Base-by-base conservation (phyloP, 2,888 invertebrate genomes). In the Melolontha melolontha region DNA sequence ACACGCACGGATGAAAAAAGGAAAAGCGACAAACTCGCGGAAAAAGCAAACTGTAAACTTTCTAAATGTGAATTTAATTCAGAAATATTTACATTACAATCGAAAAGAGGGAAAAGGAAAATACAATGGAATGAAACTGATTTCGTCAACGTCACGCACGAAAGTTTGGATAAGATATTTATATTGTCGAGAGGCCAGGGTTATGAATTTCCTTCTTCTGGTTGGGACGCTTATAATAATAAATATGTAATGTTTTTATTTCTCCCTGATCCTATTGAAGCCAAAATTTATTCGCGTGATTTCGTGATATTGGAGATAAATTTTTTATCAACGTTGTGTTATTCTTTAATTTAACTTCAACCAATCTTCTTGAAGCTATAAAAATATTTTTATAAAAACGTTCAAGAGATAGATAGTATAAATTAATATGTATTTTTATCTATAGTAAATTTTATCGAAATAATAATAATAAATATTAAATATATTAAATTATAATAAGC, bases 11-110 rank as follows among this genome's bases (percentile, higher is more conserved):
- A 62, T 1, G 27, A 62, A 62, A 62, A 49, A 47, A 34, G 34
- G 39, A 54, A 39, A 47, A 44, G 22, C 42, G 27, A 57, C 57
- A 42, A 62, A 47, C 39, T 62, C 47, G 59, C n/a, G 29, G 17
- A 14, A 49, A 59, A 47, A 47, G 59, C 47, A 62, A 62, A 47
- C 59, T 49, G 57, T 57, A 59, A 67, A 67, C 66, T 67, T 59
- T 50, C 59, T 51, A 67, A 67, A 59, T 34, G 66, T 17, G 62
- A 59, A 62, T 62, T 62, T 67, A 67, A 67, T 67, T 62, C 59
- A 50, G 59, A 57, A 51, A 50, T 67, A 67, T 67, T 67, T 67
- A 59, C 66, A 67, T 67, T 67, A 66, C 55, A 67, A 67, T 67
- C 62, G 66, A 62, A 50, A 14, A 40, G 29, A 29, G 39, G 34